Evolutionary conservation across 37 sponge, comb jelly and placozoan species (phyloP), one percentile per base, ranked within the genome.

Genomic region (Haliclona indistincta): DNA sequence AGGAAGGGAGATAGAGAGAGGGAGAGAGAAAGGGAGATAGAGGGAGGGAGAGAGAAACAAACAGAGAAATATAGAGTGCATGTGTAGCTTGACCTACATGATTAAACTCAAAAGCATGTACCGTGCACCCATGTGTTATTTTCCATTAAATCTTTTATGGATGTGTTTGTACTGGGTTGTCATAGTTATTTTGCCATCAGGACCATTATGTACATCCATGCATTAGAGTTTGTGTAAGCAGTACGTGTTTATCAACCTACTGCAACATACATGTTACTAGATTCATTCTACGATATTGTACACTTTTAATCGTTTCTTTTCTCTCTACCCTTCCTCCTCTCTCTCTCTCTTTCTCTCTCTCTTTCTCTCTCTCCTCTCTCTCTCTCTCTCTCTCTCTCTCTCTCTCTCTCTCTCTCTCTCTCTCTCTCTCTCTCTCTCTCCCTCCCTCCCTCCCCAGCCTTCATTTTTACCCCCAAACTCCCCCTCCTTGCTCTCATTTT

Each of bases 361-460:
- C 37, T 61, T 5, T 79, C 83, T 4, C 68, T 76, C 22, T 76
- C 76, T 17, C 34, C 84, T 15, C n/a, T n/a, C n/a, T n/a, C n/a
- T n/a, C n/a, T n/a, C n/a, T n/a, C n/a, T 74, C 75, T 0, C 49
- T 64, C 34, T 52, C 71, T 72, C 71, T 34, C 53, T 64, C 17
- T 49, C 23, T 23, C 29, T 64, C 15, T 34, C 2, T 33, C 7
- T 30, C 8, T 36, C 4, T 20, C 25, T 29, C 63, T 44, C 0
- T 56, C 44, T 38, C 62, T 41, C 80, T 51, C 38, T 42, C 22
- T 26, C 2, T 17, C 80, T 51, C 38, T 13, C 38, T 4, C 30
- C 1, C 15, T 25, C 45, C 8, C 25, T 36, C n/a, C n/a, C n/a
- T n/a, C n/a, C n/a, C n/a, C 15, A 47, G 60, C 7, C 60, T 7